These are phyloP conservation scores for Ciona savignyi DNA, from an alignment of 23 tunicate genomes.

Conservation along the genomic window DNA sequence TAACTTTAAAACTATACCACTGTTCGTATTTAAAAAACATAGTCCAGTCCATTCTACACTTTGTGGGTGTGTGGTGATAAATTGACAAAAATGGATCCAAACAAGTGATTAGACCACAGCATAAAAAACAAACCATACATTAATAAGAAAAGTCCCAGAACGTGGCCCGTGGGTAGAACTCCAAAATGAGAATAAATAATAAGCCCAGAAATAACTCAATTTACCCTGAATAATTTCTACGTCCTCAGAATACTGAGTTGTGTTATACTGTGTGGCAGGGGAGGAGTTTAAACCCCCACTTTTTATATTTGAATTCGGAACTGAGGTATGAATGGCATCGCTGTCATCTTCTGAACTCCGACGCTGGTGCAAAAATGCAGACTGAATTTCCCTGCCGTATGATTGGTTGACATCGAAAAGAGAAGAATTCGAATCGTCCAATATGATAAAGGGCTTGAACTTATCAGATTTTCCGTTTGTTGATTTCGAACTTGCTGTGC, in stretches of 20 bases:
- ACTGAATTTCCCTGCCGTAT: conserved; percentile 14
- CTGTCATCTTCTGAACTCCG: conserved; percentile 5
- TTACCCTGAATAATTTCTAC: neutral
- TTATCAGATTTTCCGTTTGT: neutral
- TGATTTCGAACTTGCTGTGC: neutral
- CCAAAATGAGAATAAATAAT: too few species aligned
- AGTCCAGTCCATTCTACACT: too few species aligned
- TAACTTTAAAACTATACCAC: too few species aligned
- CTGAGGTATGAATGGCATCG: neutral
- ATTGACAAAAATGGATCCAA: too few species aligned
- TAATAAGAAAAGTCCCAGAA: too few species aligned
- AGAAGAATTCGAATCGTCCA: neutral
- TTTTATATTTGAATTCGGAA: neutral
- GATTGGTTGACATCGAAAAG: neutral
- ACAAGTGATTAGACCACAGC: too few species aligned
- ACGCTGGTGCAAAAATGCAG: conserved; percentile 18
- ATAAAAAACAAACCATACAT: too few species aligned
- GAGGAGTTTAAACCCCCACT: neutral
- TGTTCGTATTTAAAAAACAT: too few species aligned
- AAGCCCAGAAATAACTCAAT: too few species aligned
- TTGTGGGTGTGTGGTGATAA: too few species aligned
- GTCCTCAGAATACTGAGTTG: neutral
- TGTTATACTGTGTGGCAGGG: neutral
- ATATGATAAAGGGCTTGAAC: conserved; percentile 13
- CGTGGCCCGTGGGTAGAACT: too few species aligned